These are phyloP conservation scores for Oreochromis grahami DNA, from an alignment of 2,797 vertebrate genomes.

Conservation along the genomic window DNA sequence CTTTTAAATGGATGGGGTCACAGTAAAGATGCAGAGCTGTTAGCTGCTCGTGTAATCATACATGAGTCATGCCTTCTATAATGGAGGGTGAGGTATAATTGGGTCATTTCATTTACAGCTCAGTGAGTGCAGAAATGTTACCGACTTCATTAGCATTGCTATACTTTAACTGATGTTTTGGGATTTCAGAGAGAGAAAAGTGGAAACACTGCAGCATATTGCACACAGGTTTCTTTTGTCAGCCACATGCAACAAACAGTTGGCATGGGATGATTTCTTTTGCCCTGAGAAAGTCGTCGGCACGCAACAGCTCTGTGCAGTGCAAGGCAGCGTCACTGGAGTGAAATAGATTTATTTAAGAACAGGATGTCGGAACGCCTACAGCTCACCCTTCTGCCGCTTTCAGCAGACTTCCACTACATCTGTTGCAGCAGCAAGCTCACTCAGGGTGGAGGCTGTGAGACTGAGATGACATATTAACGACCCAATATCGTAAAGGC, in stretches of 20 bases:
- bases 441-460: constrained; percentile 2
- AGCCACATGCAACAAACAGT: background rate
- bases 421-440: constrained; percentile 43
- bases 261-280: background rate
- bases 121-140: constrained; percentile 12
- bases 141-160: background rate
- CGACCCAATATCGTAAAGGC: constrained; percentile 7
- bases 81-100: constrained; percentile 21
- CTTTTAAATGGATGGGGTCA: background rate
- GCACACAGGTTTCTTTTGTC: background rate
- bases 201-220: background rate
- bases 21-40: background rate
- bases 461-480: constrained; percentile 33
- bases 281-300: background rate
- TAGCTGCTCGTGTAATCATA: background rate
- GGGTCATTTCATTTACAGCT: constrained; percentile 30
- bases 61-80: background rate
- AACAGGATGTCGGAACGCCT: constrained; percentile 44
- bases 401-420: constrained; percentile 41
- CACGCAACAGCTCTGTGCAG: constrained; percentile 5
- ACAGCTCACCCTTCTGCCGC: constrained; percentile 19
- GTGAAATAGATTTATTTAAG: constrained; percentile 54
- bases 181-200: background rate
- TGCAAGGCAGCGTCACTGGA: constrained; percentile 1
- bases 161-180: background rate